These are phyloP conservation scores for Ips typographus DNA, from an alignment of 1,140 invertebrate genomes.

Conservation along the genomic window DNA sequence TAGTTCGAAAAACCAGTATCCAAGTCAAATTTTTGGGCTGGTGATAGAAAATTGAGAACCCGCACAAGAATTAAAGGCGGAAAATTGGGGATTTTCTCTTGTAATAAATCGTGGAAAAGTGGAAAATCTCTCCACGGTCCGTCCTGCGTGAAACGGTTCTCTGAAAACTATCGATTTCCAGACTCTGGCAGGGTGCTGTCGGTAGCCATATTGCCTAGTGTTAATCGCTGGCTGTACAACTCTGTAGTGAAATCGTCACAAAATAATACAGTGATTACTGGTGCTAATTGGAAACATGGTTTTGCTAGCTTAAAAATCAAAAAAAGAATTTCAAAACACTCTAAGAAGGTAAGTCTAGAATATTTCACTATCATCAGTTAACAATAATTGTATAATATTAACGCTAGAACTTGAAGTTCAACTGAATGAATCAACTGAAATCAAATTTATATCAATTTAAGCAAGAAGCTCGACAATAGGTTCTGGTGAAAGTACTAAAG, in stretches of 20 bases:
- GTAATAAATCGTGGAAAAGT: constrained; percentile 14
- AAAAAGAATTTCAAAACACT: neutral
- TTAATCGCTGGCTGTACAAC: constrained; percentile 18
- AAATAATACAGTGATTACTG: neutral
- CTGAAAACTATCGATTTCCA: constrained; percentile 41
- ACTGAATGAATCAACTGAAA: too few species aligned
- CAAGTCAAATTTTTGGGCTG: too few species aligned
- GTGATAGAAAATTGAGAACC: too few species aligned
- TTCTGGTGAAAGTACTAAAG: too few species aligned
- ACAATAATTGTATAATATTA: neutral
- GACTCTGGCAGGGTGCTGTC: constrained; percentile 39
- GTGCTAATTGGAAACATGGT: neutral
- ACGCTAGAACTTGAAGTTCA: neutral
- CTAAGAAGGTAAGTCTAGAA: neutral
- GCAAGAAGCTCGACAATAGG: too few species aligned
- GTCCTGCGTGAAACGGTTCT: constrained; percentile 35
- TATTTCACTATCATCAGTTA: neutral
- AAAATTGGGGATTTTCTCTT: too few species aligned
- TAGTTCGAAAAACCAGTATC: too few species aligned
- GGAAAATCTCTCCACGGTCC: constrained; percentile 19
- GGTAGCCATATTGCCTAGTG: constrained; percentile 41
- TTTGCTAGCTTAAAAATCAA: neutral
- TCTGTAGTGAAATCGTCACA: constrained; percentile 13
- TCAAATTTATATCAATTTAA: too few species aligned
- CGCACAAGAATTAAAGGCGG: too few species aligned